Evolutionary conservation across 1,140 invertebrate genomes (phyloP), one percentile per base, ranked within the genome.

Genomic region (Nasonia giraulti): DNA sequence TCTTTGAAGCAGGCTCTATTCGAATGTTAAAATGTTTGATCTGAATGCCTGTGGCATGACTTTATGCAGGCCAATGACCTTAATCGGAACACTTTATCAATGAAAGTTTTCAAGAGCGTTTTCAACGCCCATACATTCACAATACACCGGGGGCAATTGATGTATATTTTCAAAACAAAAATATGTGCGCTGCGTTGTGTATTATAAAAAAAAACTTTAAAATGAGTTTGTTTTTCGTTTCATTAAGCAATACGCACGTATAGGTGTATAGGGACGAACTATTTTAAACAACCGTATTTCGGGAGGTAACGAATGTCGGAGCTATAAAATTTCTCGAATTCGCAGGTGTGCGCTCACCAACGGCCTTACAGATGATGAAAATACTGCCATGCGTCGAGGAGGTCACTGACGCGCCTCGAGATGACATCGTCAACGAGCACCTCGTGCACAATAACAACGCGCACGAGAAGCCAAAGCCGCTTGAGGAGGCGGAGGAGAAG

Each of bases 381-480:
- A 89, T 93, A 92, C 75, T 93, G 88, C 91, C 92, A 69, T 92
- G 91, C 69, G 91, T 92, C 44, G 92, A 92, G 86, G 89, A 92
- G 86, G 90, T 92, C 71, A 90, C 85, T 86, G 88, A 90, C 12
- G 88, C 89, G 83, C 87, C 79, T 77, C 87, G 89, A 55, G 89
- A 89, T 75, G 86, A 89, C 47, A 71, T 86, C 27, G 87, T 86
- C 79, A 90, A 90, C 84, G 89, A 88, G 62, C 85, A 90, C 84
- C 87, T 90, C 84, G 31, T 85, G 33, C 88, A 89, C 73, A 90
- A 92, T 87, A 90, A 90, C 83, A 90, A 91, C 77, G 69, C 68
- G 10, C 10, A 62, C 23, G 75, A 86, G 33, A 83, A 79, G 37
- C 37, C 47, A 0, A 87, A 86, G 12, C 20, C 14, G 8, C 0